These are phyloP conservation scores for Mylabris sibirica DNA, from an alignment of 2,888 invertebrate species.

Conservation along the genomic window DNA sequence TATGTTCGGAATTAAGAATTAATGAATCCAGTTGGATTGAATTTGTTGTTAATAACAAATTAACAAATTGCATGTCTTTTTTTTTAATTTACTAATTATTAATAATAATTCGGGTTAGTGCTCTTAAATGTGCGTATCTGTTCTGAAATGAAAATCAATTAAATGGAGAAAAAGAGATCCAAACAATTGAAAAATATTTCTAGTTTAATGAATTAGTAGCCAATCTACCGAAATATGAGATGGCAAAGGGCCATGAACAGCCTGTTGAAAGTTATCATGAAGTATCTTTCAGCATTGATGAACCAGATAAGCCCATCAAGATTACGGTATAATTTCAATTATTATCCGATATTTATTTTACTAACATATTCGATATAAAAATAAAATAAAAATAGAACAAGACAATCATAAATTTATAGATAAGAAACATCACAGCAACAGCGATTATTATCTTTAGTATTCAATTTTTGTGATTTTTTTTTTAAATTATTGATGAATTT, in stretches of 20 bases:
- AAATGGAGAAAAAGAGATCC: neutral
- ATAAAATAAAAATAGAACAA: neutral
- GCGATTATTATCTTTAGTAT: neutral
- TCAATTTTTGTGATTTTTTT: neutral
- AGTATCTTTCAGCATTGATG: constrained; percentile 59
- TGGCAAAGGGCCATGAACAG: constrained; percentile 51
- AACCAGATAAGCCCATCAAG: constrained; percentile 53
- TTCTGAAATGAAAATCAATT: neutral
- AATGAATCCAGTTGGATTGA: neutral
- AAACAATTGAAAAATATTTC: constrained; percentile 39
- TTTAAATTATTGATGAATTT: neutral
- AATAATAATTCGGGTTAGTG: neutral
- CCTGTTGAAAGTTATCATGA: constrained; percentile 61
- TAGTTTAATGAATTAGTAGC: constrained; percentile 58
- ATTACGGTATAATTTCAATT: constrained; percentile 61
- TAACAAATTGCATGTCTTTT: constrained; percentile 1
- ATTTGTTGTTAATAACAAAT: neutral
- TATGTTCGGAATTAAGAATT: too few relatives aligned
- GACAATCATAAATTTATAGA: too few relatives aligned
- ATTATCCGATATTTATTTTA: constrained; percentile 10
- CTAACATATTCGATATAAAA: neutral
- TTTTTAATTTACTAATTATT: neutral
- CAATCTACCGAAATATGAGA: constrained; percentile 49
- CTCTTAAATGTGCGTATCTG: neutral
- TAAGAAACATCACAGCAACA: neutral